Evolutionary conservation across 2,797 vertebrate genomes (phyloP).

Genomic region (Takifugu rubripes): DNA sequence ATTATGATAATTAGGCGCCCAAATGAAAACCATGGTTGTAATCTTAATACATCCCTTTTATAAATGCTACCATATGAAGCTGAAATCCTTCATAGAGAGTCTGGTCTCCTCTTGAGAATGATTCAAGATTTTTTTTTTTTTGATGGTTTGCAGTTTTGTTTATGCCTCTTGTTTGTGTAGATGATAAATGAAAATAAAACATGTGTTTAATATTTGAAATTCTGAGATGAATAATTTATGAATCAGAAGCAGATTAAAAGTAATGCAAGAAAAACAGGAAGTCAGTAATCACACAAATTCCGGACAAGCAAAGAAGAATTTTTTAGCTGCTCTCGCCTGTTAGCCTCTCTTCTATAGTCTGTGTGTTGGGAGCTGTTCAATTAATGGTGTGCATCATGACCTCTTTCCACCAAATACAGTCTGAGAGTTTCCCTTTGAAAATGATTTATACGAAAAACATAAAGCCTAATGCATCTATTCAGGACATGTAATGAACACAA

Average conservation of each 20-base stretch:
- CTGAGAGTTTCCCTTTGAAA: constrained; percentile 68
- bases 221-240: constrained; percentile 74
- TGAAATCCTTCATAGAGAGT: constrained; percentile 46
- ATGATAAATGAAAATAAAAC: constrained; percentile 81
- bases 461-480: constrained; percentile 63
- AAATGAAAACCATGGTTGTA: constrained; percentile 50
- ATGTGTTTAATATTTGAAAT: constrained; percentile 80
- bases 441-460: constrained; percentile 65
- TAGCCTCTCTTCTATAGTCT: constrained; percentile 63
- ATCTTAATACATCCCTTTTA: constrained; percentile 42
- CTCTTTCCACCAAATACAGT: constrained; percentile 68
- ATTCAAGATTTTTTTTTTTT: constrained; percentile 37
- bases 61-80: constrained; percentile 48
- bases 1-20: constrained; percentile 48
- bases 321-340: constrained; percentile 68
- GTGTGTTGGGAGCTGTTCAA: constrained; percentile 65
- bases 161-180: constrained; percentile 73
- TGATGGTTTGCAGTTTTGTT: constrained; percentile 72
- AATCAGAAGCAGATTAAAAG: constrained; percentile 71
- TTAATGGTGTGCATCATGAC: constrained; percentile 72
- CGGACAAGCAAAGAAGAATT: constrained; percentile 78
- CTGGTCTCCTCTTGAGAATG: constrained; percentile 60
- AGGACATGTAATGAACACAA: constrained; percentile 64
- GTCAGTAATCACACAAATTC: constrained; percentile 77
- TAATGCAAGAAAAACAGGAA: constrained; percentile 45